A percentile compares a stretch with the other conserved stretches of the same genome.
Evolutionary conservation across 2,113 vertebrate species (phyloP).

Genomic region (Halichoeres trimaculatus): DNA sequence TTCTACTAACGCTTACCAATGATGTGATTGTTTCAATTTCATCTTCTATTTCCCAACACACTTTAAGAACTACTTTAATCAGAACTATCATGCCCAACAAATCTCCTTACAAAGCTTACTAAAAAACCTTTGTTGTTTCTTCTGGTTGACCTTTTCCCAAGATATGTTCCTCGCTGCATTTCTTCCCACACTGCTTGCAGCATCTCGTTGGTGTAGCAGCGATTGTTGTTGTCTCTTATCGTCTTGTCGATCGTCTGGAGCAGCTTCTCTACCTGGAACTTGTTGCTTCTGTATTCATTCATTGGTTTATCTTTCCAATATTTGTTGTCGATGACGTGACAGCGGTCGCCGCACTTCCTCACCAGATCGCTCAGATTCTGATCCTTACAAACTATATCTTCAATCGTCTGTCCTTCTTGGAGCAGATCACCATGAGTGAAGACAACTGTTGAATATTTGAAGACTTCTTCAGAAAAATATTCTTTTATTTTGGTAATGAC

Average conservation of each 20-base stretch:
- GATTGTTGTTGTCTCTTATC: conserved; percentile 7
- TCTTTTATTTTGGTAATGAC: background rate
- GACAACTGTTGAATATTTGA: conserved; percentile 34
- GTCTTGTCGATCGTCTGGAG: conserved; percentile 39
- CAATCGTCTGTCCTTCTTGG: background rate
- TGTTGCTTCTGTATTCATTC: conserved; percentile 39
- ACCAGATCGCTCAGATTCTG: background rate
- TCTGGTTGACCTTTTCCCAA: too few species aligned
- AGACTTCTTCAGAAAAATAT: conserved; percentile 4
- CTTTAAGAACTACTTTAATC: too few species aligned
- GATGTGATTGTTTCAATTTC: too few species aligned
- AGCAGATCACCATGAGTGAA: conserved; percentile 56
- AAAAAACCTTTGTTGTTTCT: too few species aligned
- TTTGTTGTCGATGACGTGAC: conserved; percentile 57
- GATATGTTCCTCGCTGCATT: too few species aligned
- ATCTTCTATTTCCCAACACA: too few species aligned
- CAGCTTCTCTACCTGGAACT: conserved; percentile 43
- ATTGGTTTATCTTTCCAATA: conserved; percentile 26
- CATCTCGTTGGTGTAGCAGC: conserved; percentile 56
- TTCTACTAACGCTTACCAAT: too few species aligned
- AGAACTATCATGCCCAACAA: too few species aligned
- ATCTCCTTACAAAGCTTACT: too few species aligned
- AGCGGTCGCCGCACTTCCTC: conserved; percentile 19
- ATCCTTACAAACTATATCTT: background rate
- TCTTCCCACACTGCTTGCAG: background rate